Conservation (phyloP, 1,140 invertebrate genomes). For the Euborellia annulipes region DNA sequence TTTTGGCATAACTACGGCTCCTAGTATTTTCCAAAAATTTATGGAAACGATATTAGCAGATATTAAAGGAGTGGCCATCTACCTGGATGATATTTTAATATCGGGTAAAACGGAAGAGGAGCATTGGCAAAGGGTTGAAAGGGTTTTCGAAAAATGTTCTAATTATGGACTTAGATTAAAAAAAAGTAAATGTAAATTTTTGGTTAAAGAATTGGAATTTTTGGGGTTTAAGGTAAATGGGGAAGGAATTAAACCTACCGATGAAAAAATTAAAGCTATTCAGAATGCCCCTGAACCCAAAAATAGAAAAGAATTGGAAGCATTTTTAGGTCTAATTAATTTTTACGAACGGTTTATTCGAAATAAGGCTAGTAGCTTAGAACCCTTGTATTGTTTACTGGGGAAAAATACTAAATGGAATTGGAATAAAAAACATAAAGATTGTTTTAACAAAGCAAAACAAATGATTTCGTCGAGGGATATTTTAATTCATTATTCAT, state of each 20-base stretch:
- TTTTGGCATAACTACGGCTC: constrained; percentile 29
- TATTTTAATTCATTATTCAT: constrained; percentile 20
- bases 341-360: neutral
- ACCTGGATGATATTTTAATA: constrained; percentile 20
- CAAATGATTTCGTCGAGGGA: constrained; percentile 5
- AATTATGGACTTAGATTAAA: constrained; percentile 13
- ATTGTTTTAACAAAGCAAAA: constrained; percentile 18
- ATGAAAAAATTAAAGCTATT: constrained; percentile 23
- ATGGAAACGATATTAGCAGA: constrained; percentile 14
- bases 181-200: constrained; percentile 8
- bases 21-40: constrained; percentile 18
- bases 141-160: constrained; percentile 13
- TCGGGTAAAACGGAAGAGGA: constrained; percentile 13
- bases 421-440: constrained; percentile 19
- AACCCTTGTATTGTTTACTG: constrained; percentile 15
- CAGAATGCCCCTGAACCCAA: constrained; percentile 17
- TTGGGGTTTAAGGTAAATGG: constrained; percentile 19
- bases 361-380: constrained; percentile 16
- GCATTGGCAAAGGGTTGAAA: constrained; percentile 12
- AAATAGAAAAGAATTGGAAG: constrained; percentile 6
- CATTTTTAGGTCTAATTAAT: constrained; percentile 2
- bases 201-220: constrained; percentile 1
- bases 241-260: constrained; percentile 19
- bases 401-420: constrained; percentile 16
- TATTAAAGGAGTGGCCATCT: constrained; percentile 12